phyloP scores from a whole-genome alignment of 2,888 invertebrate species.

The Drosophila testacea region DNA sequence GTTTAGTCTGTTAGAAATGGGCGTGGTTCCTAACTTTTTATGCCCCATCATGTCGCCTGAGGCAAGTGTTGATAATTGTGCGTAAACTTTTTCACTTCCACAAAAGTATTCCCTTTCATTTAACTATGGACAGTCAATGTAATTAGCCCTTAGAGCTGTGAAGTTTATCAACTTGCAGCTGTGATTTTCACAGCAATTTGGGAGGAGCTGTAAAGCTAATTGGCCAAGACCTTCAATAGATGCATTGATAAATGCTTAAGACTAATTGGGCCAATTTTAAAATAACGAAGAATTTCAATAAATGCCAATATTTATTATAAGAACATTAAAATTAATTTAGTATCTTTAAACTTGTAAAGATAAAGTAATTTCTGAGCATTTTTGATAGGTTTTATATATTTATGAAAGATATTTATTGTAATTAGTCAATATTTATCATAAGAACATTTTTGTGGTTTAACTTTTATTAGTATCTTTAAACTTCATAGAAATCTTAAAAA shows the following conservation, averaged over 20 bases:
- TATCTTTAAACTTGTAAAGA: no score
- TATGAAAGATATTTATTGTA: no score
- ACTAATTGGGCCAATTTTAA: slow-evolving; percentile 5
- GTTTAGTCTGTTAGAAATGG: slow-evolving; percentile 22
- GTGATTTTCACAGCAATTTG: slow-evolving; percentile 25
- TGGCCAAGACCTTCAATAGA: slow-evolving; percentile 21
- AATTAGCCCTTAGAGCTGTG: slow-evolving; percentile 58
- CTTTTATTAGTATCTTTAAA: no score
- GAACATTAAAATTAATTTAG: no score
- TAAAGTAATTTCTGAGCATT: no score
- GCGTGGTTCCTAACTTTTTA: slow-evolving; percentile 61
- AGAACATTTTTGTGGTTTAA: no score
- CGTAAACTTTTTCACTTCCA: slow-evolving; percentile 56
- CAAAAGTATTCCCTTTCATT: background rate
- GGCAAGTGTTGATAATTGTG: slow-evolving; percentile 74
- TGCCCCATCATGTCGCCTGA: slow-evolving; percentile 62
- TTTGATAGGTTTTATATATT: no score
- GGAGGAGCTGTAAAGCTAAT: slow-evolving; percentile 1
- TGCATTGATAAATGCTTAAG: slow-evolving; percentile 32
- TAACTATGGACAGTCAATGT: slow-evolving; percentile 40
- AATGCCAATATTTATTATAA: no score
- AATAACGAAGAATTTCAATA: background rate
- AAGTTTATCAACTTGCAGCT: slow-evolving; percentile 50
- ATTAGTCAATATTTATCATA: no score
- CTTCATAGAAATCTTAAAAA: no score